Evolutionary conservation across 2,888 invertebrate genomes (phyloP), one percentile per base, ranked within the genome.

Genomic region (Caenorhabditis auriculariae): DNA sequence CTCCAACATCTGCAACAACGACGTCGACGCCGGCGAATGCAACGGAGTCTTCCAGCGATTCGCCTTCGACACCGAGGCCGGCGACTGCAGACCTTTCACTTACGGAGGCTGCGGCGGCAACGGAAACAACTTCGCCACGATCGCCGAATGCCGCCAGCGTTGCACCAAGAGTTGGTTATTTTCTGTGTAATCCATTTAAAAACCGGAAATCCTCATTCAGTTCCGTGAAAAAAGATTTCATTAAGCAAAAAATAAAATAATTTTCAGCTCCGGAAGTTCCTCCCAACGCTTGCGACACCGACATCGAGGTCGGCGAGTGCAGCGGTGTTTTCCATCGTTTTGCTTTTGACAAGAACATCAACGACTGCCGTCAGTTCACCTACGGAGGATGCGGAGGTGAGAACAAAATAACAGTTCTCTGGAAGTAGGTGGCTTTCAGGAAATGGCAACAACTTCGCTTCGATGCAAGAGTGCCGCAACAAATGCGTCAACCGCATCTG

Each of bases 371-470:
- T 19, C 58, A 60, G 37, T 80, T 80, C 63, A 69, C 71, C 44
- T 80, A 80, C 52, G 75, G 77, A 48, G 80, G 80, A 23, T 80
- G 80, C 54, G 81, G 78, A 42, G 80, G 76, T 35, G 27, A 76
- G 65, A 35, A 57, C 32, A n/a, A 9, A 9, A 41, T n/a, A n/a
- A 12, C 21, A 17, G 54, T 17, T 19, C 17, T 28, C 12, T 43
- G 19, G n/a, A 27, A 24, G 17, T 24, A 24, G 15, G 12, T 41
- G 41, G 17, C 9, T 17, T 24, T 5, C 21, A 47, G 41, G 66
- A 46, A 72, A 79, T 50, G 78, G 80, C 26, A 80, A 80, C 66
- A 80, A 80, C 63, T 81, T 80, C 39, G 75, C 75, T 29, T 75
- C 75, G 0, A 26, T 75, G 2, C 65, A 60, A 28, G 80, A 79